Conservation (phyloP, 2,113 vertebrate genomes). For the Thalassarche chlororhynchos region DNA sequence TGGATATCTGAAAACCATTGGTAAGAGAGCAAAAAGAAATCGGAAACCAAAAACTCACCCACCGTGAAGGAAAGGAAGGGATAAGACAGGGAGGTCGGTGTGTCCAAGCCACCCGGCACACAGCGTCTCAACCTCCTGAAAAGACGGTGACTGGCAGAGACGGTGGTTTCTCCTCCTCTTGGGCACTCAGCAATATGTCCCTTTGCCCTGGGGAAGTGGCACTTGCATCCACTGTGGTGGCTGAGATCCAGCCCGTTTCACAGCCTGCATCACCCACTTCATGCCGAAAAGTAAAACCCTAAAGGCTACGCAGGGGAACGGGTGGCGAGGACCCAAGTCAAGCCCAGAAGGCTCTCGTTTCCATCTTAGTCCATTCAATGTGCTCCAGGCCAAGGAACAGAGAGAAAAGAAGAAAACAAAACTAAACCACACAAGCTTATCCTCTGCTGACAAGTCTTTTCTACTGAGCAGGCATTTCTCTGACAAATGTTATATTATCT, state of each 20-base stretch:
- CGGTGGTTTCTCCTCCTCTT: background rate
- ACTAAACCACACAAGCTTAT: background rate
- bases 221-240: background rate
- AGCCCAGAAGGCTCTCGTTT: background rate
- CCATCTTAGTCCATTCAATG: background rate
- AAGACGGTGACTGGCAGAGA: background rate
- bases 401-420: background rate
- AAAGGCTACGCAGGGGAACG: background rate
- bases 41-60: background rate
- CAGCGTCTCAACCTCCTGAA: background rate
- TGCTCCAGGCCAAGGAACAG: background rate
- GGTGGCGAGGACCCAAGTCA: background rate
- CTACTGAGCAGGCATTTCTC: constrained; percentile 41
- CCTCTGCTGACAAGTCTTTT: constrained; percentile 3
- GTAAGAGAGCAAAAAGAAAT: background rate
- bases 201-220: background rate
- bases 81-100: background rate
- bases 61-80: background rate
- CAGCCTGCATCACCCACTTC: background rate
- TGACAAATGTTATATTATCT: constrained; percentile 25
- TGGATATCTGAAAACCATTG: background rate
- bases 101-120: background rate
- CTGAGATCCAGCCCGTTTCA: background rate
- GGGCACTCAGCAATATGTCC: accelerated
- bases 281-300: too few relatives aligned